phyloP scores from a whole-genome alignment of 2,888 invertebrate genomes.

The Syritta pipiens region DNA sequence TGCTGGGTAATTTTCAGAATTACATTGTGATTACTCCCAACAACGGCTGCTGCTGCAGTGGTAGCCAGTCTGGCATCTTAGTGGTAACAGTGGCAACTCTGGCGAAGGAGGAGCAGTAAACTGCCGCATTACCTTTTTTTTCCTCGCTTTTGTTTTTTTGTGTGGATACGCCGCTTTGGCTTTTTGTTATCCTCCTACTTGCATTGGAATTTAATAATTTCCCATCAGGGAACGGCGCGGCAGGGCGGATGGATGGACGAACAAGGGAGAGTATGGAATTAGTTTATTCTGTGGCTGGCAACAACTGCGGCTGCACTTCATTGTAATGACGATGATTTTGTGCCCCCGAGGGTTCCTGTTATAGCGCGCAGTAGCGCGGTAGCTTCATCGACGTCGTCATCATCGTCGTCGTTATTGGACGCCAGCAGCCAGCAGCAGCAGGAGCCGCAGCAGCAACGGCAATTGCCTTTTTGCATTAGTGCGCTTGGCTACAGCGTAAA shows the following conservation, averaged over 20 bases:
- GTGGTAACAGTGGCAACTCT: constrained; percentile 40
- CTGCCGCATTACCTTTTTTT: constrained; percentile 12
- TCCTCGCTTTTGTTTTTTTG: constrained; percentile 10
- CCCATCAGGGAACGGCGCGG: constrained; percentile 31
- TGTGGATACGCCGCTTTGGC: constrained; percentile 27
- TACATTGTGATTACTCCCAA: constrained; percentile 67
- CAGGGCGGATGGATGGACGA: neutral
- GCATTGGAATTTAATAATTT: constrained; percentile 68
- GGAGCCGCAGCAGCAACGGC: constrained; percentile 22
- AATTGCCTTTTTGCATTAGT: constrained; percentile 40
- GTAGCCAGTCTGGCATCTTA: constrained; percentile 50
- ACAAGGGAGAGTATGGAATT: constrained; percentile 44
- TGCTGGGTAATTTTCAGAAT: constrained; percentile 67
- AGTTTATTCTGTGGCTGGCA: constrained; percentile 37
- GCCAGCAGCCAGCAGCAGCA: constrained; percentile 38
- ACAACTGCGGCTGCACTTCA: constrained; percentile 67
- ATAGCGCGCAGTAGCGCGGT: constrained; percentile 1
- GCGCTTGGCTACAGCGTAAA: constrained; percentile 14
- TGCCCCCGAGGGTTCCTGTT: constrained; percentile 49
- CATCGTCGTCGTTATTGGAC: no score
- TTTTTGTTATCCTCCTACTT: constrained; percentile 67
- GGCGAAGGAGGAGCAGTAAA: constrained; percentile 52
- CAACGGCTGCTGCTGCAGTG: constrained; percentile 48
- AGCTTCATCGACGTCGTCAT: no score
- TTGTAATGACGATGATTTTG: constrained; percentile 67